Base-by-base conservation (phyloP, 1,140 invertebrate species). In the Conus betulinus region DNA sequence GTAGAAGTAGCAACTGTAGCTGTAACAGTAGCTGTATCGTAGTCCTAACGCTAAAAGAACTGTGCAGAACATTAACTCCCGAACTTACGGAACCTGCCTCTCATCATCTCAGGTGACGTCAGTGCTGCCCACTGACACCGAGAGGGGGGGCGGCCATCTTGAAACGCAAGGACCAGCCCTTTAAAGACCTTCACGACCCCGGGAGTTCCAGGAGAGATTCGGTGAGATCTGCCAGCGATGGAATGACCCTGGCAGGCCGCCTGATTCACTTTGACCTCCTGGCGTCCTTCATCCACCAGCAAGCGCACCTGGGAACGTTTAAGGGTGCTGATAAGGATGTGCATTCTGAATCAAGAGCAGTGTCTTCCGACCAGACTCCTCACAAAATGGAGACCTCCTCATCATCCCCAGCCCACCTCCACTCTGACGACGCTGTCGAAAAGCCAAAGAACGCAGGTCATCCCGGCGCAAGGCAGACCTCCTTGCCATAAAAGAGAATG, bases 61-160 rank as follows among this genome's bases (percentile, higher is more conserved):
- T 8, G 15, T 11, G 57, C 57, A 60, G 8, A 15, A 8, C 57
- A 60, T 8, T 11, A 60, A 11, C 8, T 60, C 8, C 57, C 15
- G 57, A 60, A 60, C 57, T 60, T 11, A 60, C 15, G 57, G 8
- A 60, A 60, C 57, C 8, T 60, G 15, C 57, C 8, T 60, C 1
- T 71, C n/a, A 5, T 88, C 53, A 84, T 89, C 39, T 27, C 88
- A 91, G 81, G 53, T 91, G 10, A 55, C 84, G 8, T 89, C 88
- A 27, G 63, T 88, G 25, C 89, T 87, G 53, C 86, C 84, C 52
- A 88, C 57, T 53, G 82, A 82, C 84, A 79, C 74, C 39, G 39
- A 39, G 39, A 39, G 39, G 78, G 11, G 88, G 88, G 55, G 25
- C 51, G 27, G 84, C 88, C 57, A 89, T 89, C n/a, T 51, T 89